phyloP scores from a whole-genome alignment of 2,888 invertebrate species.

The Acholoe squamosa region DNA sequence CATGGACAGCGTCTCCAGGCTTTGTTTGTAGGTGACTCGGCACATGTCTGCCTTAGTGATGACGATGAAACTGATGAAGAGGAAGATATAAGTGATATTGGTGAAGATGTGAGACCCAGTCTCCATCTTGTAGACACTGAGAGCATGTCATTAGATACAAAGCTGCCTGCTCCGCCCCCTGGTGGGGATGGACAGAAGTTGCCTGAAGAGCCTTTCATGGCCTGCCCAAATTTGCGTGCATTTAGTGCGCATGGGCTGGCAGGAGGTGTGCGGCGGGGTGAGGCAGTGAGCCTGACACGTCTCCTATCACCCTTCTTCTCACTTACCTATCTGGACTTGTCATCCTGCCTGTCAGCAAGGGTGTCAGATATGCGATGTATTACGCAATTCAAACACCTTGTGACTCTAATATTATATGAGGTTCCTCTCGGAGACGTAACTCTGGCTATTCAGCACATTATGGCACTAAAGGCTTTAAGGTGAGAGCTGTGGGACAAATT shows the following conservation, averaged over 20 bases:
- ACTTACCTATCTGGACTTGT: slow-evolving; percentile 89
- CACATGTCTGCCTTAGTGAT: background rate
- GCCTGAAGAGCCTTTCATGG: background rate
- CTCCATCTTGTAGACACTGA: background rate
- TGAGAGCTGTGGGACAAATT: slow-evolving; percentile 77
- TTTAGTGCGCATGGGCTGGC: slow-evolving; percentile 70
- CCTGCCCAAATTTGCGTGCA: slow-evolving; percentile 69
- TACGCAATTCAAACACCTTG: slow-evolving; percentile 87
- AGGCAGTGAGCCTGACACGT: background rate
- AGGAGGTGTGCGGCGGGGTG: background rate
- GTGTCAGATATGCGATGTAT: slow-evolving; percentile 86
- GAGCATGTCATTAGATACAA: background rate
- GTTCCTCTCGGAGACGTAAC: slow-evolving; percentile 87
- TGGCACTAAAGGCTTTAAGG: slow-evolving; percentile 84
- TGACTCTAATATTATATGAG: slow-evolving; percentile 91
- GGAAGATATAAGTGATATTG: background rate
- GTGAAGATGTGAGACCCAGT: background rate
- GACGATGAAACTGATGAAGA: slow-evolving; percentile 11
- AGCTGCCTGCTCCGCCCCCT: background rate
- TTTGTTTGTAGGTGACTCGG: slow-evolving; percentile 66
- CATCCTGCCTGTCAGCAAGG: slow-evolving; percentile 85
- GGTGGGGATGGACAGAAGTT: background rate
- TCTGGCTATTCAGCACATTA: slow-evolving; percentile 84
- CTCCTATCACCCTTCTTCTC: slow-evolving; percentile 86
- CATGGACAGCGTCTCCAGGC: slow-evolving; percentile 54